phyloP scores from a whole-genome alignment of 2,797 vertebrate genomes.

The Pangasius mekongensis region DNA sequence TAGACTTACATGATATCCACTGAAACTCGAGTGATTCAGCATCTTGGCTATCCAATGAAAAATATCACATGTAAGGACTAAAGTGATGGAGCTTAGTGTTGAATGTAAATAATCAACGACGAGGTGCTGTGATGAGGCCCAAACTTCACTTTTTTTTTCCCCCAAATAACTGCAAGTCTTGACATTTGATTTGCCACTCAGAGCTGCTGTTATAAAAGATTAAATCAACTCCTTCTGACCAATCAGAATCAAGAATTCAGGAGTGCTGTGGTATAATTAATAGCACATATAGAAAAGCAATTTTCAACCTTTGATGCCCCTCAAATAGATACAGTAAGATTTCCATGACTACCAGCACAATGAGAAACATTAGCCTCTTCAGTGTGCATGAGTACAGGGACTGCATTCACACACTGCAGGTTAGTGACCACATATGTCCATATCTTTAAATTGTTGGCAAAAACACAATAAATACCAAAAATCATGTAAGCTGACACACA shows the following conservation, averaged over 20 bases:
- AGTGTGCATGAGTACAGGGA: neutral
- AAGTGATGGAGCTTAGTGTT: no score
- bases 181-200: neutral
- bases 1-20: neutral
- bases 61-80: neutral
- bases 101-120: neutral
- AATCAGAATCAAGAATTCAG: neutral
- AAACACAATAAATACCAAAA: neutral
- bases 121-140: no score
- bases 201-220: neutral
- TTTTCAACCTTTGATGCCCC: neutral
- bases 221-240: neutral
- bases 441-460: neutral
- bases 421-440: neutral
- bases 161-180: neutral
- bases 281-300: neutral
- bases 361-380: neutral
- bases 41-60: neutral
- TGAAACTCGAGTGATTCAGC: neutral
- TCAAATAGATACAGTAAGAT: neutral
- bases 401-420: neutral
- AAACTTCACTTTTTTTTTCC: neutral
- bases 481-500: neutral
- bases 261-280: neutral
- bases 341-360: slow-evolving; percentile 14